Base-by-base conservation (phyloP, 2,888 invertebrate species). In the Macroteleia sp. region DNA sequence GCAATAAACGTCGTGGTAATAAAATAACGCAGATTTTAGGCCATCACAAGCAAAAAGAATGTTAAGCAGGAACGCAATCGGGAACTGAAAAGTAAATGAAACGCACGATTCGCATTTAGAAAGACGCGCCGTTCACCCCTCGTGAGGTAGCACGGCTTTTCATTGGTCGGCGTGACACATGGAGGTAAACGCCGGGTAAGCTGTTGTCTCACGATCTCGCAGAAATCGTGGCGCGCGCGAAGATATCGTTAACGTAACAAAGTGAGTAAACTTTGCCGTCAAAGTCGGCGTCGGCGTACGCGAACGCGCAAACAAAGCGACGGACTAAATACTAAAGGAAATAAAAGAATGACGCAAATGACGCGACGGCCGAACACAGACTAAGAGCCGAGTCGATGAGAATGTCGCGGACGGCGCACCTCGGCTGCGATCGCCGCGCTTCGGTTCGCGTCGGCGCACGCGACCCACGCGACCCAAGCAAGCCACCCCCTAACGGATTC, bases 271-370 rank as follows among this genome's bases (percentile, higher is more conserved):
- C n/a, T n/a, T n/a, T n/a, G n/a, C n/a, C n/a, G n/a, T n/a, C n/a
- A n/a, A n/a, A n/a, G 69, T 64, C 81, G 25, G 62, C 32, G 62
- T 61, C 59, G 59, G 44, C 57, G 50, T 42, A 16, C 36, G 12
- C 44, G 30, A 41, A 42, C 67, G 79, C 59, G 64, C 57, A 80
- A 80, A 80, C 71, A 81, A 76, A 74, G 76, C 59, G 34, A 76
- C 59, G 50, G 77, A 74, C 81, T 76, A 81, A 81, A 80, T 62
- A 80, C 81, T 78, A 81, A 82, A 79, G 64, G 87, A 89, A 89
- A 87, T 86, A 86, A 87, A 87, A 88, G 83, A 85, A 87, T 86
- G 82, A 81, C 85, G 80, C 80, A 82, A 81, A 79, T 83, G 83
- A 66, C 79, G 77, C 81, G 73, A 76, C 69, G 73, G 73, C 78